Conservation (phyloP, 2,888 invertebrate species). For the Elysia crispata region DNA sequence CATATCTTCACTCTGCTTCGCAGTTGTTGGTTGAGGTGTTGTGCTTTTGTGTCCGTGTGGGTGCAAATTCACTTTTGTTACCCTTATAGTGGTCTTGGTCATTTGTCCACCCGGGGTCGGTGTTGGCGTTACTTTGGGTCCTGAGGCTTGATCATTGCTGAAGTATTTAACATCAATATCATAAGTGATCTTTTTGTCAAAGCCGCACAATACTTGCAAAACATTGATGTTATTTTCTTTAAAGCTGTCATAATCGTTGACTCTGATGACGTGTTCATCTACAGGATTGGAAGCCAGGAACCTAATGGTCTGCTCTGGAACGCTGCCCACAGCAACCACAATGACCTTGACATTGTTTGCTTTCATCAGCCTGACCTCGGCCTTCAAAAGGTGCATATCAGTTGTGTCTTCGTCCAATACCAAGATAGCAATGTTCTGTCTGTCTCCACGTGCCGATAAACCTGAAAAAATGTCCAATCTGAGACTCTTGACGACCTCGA, state of each 20-base stretch:
- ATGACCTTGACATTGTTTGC: slow-evolving; percentile 47
- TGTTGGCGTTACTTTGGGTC: no score
- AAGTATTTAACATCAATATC: no score
- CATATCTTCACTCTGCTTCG: no score
- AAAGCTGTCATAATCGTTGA: slow-evolving; percentile 20
- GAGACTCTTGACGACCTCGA: slow-evolving; percentile 7
- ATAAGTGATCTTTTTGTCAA: no score
- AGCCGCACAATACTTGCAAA: slow-evolving; percentile 22
- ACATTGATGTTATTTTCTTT: slow-evolving; percentile 16
- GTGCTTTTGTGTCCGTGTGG: no score
- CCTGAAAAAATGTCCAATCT: slow-evolving; percentile 22
- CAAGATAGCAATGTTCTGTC: slow-evolving; percentile 47
- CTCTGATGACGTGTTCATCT: slow-evolving; percentile 23
- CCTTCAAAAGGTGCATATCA: slow-evolving; percentile 37
- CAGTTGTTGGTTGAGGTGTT: no score
- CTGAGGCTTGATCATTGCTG: no score
- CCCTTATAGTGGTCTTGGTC: no score
- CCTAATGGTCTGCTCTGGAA: slow-evolving; percentile 26
- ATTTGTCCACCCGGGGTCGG: no score
- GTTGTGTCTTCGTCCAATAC: slow-evolving; percentile 48
- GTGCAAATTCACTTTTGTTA: no score
- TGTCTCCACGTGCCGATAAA: no score
- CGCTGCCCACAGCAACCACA: slow-evolving; percentile 47
- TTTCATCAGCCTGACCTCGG: slow-evolving; percentile 46
- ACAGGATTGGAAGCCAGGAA: slow-evolving; percentile 22